Evolutionary conservation across 2,888 invertebrate genomes (phyloP).

Genomic region (Pristionchus fissidentatus): DNA sequence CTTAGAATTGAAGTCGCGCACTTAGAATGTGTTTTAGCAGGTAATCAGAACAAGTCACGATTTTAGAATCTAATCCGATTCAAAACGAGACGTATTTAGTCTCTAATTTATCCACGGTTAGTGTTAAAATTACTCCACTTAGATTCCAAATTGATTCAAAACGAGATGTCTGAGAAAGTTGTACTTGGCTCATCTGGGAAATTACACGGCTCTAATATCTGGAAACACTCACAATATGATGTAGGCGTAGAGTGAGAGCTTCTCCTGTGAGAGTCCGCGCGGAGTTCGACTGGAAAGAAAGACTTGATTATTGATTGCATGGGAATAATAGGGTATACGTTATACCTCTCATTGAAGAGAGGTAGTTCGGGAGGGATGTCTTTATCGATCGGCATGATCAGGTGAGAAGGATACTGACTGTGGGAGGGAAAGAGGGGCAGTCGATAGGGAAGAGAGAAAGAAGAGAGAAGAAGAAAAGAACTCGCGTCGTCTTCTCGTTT

Average conservation of each 20-base stretch:
- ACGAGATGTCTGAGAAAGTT: too few relatives aligned
- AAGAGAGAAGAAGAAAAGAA: slow-evolving; percentile 35
- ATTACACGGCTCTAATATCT: too few relatives aligned
- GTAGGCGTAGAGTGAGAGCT: slow-evolving; percentile 18
- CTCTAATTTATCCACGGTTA: too few relatives aligned
- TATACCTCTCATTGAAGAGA: slow-evolving; percentile 6
- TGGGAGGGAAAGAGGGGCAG: slow-evolving; percentile 4
- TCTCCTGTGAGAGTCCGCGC: slow-evolving; percentile 38
- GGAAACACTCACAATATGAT: slow-evolving; percentile 32
- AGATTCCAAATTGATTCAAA: too few relatives aligned
- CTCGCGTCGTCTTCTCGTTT: slow-evolving; percentile 31
- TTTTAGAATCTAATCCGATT: too few relatives aligned
- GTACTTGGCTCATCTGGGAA: background rate
- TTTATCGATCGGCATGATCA: background rate
- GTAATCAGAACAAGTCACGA: too few relatives aligned
- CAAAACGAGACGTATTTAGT: too few relatives aligned
- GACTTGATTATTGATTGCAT: background rate
- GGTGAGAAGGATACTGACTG: slow-evolving; percentile 10
- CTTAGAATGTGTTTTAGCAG: too few relatives aligned
- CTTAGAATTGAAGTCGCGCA: too few relatives aligned
- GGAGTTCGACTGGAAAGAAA: slow-evolving; percentile 20
- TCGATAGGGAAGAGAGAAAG: slow-evolving; percentile 33
- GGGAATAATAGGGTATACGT: too few relatives aligned
- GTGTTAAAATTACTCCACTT: too few relatives aligned
- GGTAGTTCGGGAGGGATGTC: slow-evolving; percentile 7